Conservation (phyloP, 2,888 invertebrate genomes). For the Drosophila kanekoi region DNA sequence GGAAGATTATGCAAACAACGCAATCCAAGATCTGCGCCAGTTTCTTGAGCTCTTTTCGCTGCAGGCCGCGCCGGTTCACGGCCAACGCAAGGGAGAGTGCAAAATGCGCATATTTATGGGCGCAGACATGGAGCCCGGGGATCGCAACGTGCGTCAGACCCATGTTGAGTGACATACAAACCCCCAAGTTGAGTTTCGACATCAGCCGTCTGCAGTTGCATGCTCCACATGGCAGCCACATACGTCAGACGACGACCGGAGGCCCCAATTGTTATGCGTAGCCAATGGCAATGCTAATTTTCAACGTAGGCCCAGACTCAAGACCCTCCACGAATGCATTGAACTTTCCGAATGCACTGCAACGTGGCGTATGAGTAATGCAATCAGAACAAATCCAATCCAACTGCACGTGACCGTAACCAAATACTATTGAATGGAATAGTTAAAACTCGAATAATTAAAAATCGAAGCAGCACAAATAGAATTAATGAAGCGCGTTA, state of each 20-base stretch:
- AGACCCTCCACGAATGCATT: constrained; percentile 67
- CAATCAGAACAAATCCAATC: constrained; percentile 31
- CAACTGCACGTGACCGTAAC: constrained; percentile 51
- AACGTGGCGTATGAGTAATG: constrained; percentile 75
- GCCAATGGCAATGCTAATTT: constrained; percentile 63
- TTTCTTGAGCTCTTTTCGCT: constrained; percentile 49
- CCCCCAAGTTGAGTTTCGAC: constrained; percentile 44
- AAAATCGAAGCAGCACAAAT: constrained; percentile 11
- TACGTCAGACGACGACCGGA: constrained; percentile 49
- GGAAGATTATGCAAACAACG: constrained; percentile 62
- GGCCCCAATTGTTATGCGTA: constrained; percentile 65
- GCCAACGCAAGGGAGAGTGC: constrained; percentile 65
- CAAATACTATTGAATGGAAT: constrained; percentile 21
- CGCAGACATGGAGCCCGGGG: constrained; percentile 15
- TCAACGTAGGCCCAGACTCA: constrained; percentile 31
- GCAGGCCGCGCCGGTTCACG: constrained; percentile 57
- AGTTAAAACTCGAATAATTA: not conserved
- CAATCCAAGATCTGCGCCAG: constrained; percentile 65
- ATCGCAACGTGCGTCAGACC: constrained; percentile 61
- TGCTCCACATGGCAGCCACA: constrained; percentile 65
- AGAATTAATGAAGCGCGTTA: constrained; percentile 16
- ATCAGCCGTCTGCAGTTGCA: constrained; percentile 41
- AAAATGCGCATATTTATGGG: constrained; percentile 66
- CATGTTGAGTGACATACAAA: constrained; percentile 61
- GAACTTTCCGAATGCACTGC: constrained; percentile 56